These are phyloP conservation scores for Caradrina kadenii DNA, from an alignment of 2,888 invertebrate genomes.

Conservation along the genomic window DNA sequence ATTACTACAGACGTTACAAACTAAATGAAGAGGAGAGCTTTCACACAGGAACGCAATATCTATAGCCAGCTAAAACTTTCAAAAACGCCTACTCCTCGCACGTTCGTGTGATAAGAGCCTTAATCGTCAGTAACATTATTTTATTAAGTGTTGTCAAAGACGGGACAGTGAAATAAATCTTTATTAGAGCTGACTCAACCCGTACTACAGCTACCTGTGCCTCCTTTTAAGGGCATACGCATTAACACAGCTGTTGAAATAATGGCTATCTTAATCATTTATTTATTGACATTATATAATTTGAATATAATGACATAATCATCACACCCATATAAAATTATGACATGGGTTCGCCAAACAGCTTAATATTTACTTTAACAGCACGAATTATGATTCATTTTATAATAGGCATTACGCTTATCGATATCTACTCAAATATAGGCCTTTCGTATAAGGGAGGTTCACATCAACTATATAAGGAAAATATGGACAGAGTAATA, in stretches of 20 bases:
- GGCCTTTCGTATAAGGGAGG: conserved; percentile 35
- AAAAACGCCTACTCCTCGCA: conserved; percentile 38
- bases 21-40: conserved; percentile 10
- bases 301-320: conserved; percentile 46
- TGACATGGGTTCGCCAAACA: conserved; percentile 3
- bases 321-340: conserved; percentile 27
- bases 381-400: conserved; percentile 20
- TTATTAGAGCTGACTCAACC: conserved; percentile 62
- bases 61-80: conserved; percentile 23
- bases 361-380: conserved; percentile 18
- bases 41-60: neutral
- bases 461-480: conserved; percentile 37
- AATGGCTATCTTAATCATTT: conserved; percentile 49
- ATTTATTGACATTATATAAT: conserved; percentile 55
- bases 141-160: conserved; percentile 56
- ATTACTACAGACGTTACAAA: neutral
- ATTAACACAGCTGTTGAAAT: conserved; percentile 56
- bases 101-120: conserved; percentile 35
- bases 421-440: conserved; percentile 39
- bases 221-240: conserved; percentile 51
- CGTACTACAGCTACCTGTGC: conserved; percentile 55
- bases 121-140: conserved; percentile 56
- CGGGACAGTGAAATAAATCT: conserved; percentile 62
- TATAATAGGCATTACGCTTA: conserved; percentile 25
- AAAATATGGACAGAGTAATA: conserved; percentile 48